These are phyloP conservation scores for Hydraecia micacea DNA, from an alignment of 2,888 invertebrate genomes.

Conservation along the genomic window DNA sequence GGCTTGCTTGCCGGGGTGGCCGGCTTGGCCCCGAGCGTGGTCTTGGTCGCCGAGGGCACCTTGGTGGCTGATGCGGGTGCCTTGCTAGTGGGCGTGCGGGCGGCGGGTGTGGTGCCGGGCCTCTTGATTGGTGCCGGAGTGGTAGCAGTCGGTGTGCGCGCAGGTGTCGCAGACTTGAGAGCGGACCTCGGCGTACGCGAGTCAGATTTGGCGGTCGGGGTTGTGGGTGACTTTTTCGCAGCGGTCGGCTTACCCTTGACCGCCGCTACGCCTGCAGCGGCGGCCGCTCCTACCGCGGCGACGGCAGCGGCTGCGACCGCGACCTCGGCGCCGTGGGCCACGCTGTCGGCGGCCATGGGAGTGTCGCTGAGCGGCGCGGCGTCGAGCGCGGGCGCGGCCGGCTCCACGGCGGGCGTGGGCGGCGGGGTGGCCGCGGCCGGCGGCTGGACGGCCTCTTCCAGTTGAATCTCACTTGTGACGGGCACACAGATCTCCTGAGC, in stretches of 20 bases:
- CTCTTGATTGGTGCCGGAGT: slow-evolving; percentile 69
- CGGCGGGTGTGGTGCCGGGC: slow-evolving; percentile 63
- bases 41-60: slow-evolving; percentile 59
- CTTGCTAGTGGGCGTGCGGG: slow-evolving; percentile 65
- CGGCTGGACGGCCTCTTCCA: slow-evolving; percentile 78
- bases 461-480: slow-evolving; percentile 83
- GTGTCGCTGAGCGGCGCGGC: slow-evolving; percentile 67
- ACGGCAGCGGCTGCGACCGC: slow-evolving; percentile 70
- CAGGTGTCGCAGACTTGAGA: slow-evolving; percentile 71
- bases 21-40: slow-evolving; percentile 59
- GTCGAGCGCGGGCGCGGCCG: slow-evolving; percentile 62
- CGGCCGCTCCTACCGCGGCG: slow-evolving; percentile 69
- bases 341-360: slow-evolving; percentile 70
- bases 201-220: slow-evolving; percentile 71
- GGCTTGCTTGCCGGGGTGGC: slow-evolving; percentile 55
- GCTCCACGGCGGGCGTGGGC: slow-evolving; percentile 72
- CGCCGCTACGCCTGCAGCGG: slow-evolving; percentile 67
- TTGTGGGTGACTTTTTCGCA: slow-evolving; percentile 73
- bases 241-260: slow-evolving; percentile 64
- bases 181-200: slow-evolving; percentile 69
- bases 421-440: slow-evolving; percentile 70
- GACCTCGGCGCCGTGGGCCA: slow-evolving; percentile 14
- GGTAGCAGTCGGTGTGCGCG: slow-evolving; percentile 70
- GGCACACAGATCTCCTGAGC: slow-evolving; percentile 88
- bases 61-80: slow-evolving; percentile 63